These are phyloP conservation scores for Campoplex nolae DNA, from an alignment of 2,888 invertebrate species.

Conservation along the genomic window DNA sequence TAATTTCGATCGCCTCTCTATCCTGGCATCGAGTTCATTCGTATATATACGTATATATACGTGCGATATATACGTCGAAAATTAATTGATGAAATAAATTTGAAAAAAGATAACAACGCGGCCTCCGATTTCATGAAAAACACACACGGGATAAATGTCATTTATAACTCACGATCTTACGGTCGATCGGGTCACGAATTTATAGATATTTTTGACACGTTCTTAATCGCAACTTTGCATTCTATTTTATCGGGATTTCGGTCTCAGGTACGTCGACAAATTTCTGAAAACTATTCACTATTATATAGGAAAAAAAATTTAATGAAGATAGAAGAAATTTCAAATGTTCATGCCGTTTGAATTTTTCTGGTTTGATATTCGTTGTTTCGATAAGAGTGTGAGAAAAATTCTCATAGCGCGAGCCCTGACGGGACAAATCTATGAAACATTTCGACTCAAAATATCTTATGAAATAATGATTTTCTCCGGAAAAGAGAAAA, in stretches of 20 bases:
- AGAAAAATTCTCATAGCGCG: too few species aligned
- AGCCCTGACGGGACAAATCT: too few species aligned
- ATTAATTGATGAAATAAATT: background rate
- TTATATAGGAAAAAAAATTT: too few species aligned
- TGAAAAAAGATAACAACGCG: slow-evolving; percentile 21
- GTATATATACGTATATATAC: slow-evolving; percentile 26
- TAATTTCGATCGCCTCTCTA: slow-evolving; percentile 55
- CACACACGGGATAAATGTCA: background rate
- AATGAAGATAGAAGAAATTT: too few species aligned
- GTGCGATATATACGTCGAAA: slow-evolving; percentile 33
- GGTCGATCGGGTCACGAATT: background rate
- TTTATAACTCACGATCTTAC: background rate
- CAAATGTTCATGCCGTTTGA: too few species aligned
- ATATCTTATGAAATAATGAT: background rate
- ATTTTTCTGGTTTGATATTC: too few species aligned
- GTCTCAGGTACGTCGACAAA: background rate
- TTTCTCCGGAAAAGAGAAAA: background rate
- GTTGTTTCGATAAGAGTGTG: too few species aligned
- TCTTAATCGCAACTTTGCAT: background rate
- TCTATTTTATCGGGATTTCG: background rate
- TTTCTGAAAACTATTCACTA: background rate
- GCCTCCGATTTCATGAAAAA: slow-evolving; percentile 54
- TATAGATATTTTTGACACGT: background rate
- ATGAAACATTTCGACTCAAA: too few species aligned
- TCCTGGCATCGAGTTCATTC: slow-evolving; percentile 52